A percentile compares a stretch with the other conserved stretches of the same genome.
Evolutionary conservation across 2,888 invertebrate species (phyloP).

Genomic region (Macroteleia sp.): DNA sequence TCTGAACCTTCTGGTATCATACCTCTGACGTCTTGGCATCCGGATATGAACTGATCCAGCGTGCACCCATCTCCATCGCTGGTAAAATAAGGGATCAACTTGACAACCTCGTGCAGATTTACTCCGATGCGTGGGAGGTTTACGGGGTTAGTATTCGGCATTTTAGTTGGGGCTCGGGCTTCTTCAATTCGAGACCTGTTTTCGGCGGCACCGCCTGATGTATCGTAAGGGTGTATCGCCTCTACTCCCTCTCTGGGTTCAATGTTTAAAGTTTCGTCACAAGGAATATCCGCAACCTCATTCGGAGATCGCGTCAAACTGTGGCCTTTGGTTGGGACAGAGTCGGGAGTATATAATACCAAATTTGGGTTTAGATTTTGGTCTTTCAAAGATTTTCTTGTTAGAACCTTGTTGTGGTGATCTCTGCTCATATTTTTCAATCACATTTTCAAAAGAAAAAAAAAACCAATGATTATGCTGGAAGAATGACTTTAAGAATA

Average conservation of each 20-base stretch:
- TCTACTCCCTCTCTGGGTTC: background rate
- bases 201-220: too few species aligned
- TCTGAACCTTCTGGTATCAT: background rate
- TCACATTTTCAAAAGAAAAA: too few species aligned
- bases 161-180: too few species aligned
- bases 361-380: background rate
- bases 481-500: too few species aligned
- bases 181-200: too few species aligned
- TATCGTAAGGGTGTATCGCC: background rate
- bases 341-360: background rate
- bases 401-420: too few species aligned
- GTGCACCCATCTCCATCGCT: background rate
- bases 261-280: background rate
- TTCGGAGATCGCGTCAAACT: background rate
- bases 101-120: too few species aligned
- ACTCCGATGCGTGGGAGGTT: too few species aligned
- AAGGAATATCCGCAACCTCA: background rate
- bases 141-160: too few species aligned
- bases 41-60: background rate
- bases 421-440: too few species aligned
- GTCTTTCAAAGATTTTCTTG: too few species aligned
- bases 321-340: background rate
- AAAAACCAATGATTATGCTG: too few species aligned
- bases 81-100: background rate
- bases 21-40: background rate